Conservation (phyloP, 1,140 invertebrate species). For the Drosophila equinoxialis region DNA sequence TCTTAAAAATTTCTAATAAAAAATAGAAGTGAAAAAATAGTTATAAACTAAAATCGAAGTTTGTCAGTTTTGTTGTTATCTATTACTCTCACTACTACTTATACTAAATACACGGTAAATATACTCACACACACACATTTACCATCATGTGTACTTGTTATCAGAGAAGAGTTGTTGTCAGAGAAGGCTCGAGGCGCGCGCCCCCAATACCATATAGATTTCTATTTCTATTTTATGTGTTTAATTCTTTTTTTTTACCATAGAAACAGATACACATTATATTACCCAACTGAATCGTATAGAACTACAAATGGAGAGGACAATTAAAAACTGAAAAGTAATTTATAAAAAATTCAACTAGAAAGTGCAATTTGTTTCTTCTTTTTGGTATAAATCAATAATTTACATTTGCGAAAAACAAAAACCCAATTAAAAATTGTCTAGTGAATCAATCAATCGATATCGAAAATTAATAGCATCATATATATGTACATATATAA, state of each 20-base stretch:
- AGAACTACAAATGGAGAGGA: background rate
- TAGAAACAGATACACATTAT: slow-evolving; percentile 13
- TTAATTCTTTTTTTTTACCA: slow-evolving; percentile 13
- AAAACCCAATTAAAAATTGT: background rate
- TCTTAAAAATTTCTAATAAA: background rate
- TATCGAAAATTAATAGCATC: background rate
- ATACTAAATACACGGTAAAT: slow-evolving; percentile 5
- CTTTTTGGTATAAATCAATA: slow-evolving; percentile 4
- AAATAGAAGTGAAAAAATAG: background rate
- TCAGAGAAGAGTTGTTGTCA: slow-evolving; percentile 1
- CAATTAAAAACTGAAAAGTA: background rate
- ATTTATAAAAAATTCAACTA: background rate
- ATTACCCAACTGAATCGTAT: background rate
- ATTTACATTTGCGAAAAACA: background rate
- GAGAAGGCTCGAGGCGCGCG: slow-evolving; percentile 3
- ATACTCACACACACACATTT: background rate
- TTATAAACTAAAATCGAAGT: background rate
- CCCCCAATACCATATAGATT: slow-evolving; percentile 10
- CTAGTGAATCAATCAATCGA: slow-evolving; percentile 5
- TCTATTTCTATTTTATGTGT: background rate
- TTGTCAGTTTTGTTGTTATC: slow-evolving; percentile 5
- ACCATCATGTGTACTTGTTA: background rate
- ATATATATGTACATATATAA: background rate
- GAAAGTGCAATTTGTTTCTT: slow-evolving; percentile 3
- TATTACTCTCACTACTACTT: background rate